phyloP scores from a whole-genome alignment of 2,113 vertebrate species.

The Meleagris gallopavo region DNA sequence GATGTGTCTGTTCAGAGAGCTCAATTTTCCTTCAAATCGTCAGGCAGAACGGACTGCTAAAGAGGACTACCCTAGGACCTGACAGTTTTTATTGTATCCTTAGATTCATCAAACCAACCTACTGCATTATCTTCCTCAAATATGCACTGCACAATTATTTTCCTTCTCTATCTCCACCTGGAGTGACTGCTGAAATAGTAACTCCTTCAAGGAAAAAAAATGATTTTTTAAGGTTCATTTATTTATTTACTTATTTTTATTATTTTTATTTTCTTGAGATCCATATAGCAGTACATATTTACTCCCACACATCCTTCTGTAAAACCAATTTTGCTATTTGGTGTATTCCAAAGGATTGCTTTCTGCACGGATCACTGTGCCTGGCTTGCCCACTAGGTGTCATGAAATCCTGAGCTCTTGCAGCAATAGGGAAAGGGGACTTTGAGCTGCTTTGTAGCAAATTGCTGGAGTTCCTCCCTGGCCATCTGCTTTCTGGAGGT shows the following conservation, averaged over 20 bases:
- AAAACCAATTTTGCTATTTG: rapidly evolving
- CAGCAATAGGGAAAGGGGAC: neutral
- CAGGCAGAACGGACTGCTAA: neutral
- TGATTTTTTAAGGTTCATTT: neutral
- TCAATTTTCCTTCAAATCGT: neutral
- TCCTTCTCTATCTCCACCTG: neutral
- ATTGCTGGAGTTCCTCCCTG: constrained; percentile 47
- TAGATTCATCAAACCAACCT: neutral
- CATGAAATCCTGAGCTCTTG: constrained; percentile 39
- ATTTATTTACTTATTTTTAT: too few relatives aligned
- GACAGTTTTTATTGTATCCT: neutral
- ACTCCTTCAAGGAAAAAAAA: neutral
- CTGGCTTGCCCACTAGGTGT: constrained; percentile 64
- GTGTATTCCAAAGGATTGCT: neutral
- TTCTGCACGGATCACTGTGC: neutral
- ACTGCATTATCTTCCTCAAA: neutral
- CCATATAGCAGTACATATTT: rapidly evolving
- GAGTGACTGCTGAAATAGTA: neutral
- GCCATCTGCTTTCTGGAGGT: constrained; percentile 65
- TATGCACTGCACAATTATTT: neutral
- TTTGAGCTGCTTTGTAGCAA: neutral
- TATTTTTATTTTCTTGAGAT: rapidly evolving
- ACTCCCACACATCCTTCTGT: rapidly evolving
- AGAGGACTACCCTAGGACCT: neutral
- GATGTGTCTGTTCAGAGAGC: neutral